phyloP scores from a whole-genome alignment of 2,888 invertebrate species.

The Diachrysia chrysitis region DNA sequence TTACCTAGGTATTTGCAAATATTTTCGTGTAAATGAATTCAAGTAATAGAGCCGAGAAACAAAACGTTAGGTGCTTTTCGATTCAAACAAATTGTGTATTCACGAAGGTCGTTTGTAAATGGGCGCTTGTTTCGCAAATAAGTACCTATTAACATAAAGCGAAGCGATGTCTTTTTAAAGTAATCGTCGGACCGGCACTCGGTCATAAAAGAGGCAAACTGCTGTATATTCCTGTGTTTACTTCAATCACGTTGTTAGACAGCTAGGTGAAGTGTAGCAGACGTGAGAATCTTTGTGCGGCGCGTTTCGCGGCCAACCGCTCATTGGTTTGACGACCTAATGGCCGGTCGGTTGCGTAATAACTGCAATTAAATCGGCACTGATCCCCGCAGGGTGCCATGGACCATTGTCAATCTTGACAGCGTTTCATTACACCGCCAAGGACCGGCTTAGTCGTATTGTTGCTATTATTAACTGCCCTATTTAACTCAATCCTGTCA shows the following conservation, averaged over 20 bases:
- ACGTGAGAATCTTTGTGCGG: conserved; percentile 64
- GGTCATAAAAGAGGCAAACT: conserved; percentile 41
- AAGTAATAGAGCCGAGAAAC: background rate
- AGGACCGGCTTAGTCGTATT: conserved; percentile 46
- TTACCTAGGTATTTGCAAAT: conserved; percentile 12
- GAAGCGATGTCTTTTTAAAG: conserved; percentile 34
- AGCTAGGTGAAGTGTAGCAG: conserved; percentile 66
- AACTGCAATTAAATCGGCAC: conserved; percentile 77
- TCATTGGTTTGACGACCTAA: conserved; percentile 70
- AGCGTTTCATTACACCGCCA: conserved; percentile 65
- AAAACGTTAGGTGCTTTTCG: background rate
- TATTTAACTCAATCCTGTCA: conserved; percentile 28
- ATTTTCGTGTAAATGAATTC: conserved; percentile 6
- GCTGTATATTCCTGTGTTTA: conserved; percentile 41
- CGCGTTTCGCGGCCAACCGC: conserved; percentile 57
- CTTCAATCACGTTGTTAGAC: conserved; percentile 62
- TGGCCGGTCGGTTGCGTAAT: conserved; percentile 73
- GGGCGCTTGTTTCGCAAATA: conserved; percentile 30
- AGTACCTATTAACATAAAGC: conserved; percentile 26
- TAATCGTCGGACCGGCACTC: conserved; percentile 25
- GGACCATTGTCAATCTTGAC: conserved; percentile 66
- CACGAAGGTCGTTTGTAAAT: background rate
- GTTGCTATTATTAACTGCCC: conserved; percentile 46
- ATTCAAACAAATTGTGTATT: conserved; percentile 2
- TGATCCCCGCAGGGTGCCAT: conserved; percentile 62